Conservation (phyloP, 2,113 vertebrate genomes). For the Ahaetulla prasina region DNA sequence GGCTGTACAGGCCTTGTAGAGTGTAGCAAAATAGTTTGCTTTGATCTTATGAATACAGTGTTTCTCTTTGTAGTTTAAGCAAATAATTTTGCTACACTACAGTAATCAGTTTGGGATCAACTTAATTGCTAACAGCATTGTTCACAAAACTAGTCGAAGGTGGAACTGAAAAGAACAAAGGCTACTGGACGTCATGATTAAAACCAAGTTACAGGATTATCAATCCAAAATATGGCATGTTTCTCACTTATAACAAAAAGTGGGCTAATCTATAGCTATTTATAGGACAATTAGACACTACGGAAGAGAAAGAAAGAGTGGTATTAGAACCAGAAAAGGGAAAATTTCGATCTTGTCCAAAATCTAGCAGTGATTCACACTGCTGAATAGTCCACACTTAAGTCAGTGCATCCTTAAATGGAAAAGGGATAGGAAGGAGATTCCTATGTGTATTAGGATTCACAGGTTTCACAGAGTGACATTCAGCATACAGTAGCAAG, state of each 20-base stretch:
- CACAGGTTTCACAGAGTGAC: background rate
- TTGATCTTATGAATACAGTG: constrained; percentile 2
- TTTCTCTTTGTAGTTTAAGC: constrained; percentile 9
- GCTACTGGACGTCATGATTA: background rate
- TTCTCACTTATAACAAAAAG: background rate
- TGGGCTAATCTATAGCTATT: background rate
- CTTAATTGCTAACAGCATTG: constrained; percentile 1
- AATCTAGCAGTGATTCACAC: background rate
- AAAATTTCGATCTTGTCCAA: background rate
- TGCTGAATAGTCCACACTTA: background rate
- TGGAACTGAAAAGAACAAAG: background rate
- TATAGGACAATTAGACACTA: background rate
- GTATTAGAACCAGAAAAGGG: background rate
- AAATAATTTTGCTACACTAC: background rate
- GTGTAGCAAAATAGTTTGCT: background rate
- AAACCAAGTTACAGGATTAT: background rate
- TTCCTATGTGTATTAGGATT: background rate
- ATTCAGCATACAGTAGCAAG: background rate
- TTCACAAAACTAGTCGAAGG: background rate
- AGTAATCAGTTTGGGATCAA: background rate
- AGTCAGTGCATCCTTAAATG: background rate
- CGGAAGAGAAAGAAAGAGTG: background rate
- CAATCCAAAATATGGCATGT: background rate
- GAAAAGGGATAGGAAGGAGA: background rate
- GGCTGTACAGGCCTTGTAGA: background rate